Conservation (phyloP, 2,797 vertebrate genomes). For the Anabas testudineus region DNA sequence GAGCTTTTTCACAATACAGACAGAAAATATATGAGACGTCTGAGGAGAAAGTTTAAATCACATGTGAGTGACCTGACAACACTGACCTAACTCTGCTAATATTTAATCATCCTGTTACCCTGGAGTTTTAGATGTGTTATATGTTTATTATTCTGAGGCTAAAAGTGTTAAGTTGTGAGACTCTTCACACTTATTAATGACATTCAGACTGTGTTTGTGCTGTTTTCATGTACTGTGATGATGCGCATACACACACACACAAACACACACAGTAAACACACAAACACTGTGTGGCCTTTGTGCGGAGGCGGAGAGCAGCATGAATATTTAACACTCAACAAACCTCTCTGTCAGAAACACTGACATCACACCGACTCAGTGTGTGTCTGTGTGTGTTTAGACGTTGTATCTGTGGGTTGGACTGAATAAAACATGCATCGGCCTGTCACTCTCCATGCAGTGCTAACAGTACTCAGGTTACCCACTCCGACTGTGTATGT, state of each 20-base stretch:
- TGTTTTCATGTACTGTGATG: slow-evolving; percentile 13
- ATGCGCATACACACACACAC: slow-evolving; percentile 5
- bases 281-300: slow-evolving; percentile 39
- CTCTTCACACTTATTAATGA: slow-evolving; percentile 29
- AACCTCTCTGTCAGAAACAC: slow-evolving; percentile 72
- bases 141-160: not conserved
- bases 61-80: no score
- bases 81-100: not conserved
- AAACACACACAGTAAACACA: slow-evolving; percentile 13
- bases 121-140: not conserved
- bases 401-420: slow-evolving; percentile 60
- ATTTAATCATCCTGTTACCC: not conserved
- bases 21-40: not conserved
- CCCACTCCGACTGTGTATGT: slow-evolving; percentile 16
- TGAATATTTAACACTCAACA: slow-evolving; percentile 76
- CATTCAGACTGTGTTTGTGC: slow-evolving; percentile 31
- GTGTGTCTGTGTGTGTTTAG: slow-evolving; percentile 50
- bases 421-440: slow-evolving; percentile 71
- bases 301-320: slow-evolving; percentile 50
- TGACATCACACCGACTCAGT: slow-evolving; percentile 61
- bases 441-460: slow-evolving; percentile 60
- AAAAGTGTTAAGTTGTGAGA: not conserved
- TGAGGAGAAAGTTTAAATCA: no score
- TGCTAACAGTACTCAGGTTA: slow-evolving; percentile 58
- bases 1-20: not conserved